A percentile compares a stretch with the other conserved stretches of the same genome.
These are phyloP conservation scores for Brachionus koreanus DNA, from an alignment of 1,140 invertebrate genomes.

Conservation along the genomic window DNA sequence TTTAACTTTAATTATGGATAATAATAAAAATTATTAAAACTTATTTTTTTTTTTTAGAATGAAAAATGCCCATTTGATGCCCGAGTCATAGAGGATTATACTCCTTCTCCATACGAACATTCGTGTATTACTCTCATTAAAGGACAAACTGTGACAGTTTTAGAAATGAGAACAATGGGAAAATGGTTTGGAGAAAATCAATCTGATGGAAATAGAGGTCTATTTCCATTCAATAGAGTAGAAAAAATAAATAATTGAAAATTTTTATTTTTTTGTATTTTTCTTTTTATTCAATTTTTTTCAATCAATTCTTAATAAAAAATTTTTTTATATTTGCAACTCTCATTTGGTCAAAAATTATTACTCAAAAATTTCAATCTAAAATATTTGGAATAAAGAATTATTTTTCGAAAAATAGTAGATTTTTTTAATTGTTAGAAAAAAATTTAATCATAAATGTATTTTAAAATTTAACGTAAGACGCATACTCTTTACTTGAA, in stretches of 20 bases:
- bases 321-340: too few relatives aligned
- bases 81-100: slow-evolving; percentile 32
- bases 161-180: slow-evolving; percentile 40
- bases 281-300: not conserved
- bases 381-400: too few relatives aligned
- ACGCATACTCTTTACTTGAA: not conserved
- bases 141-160: slow-evolving; percentile 23
- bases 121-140: slow-evolving; percentile 21
- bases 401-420: too few relatives aligned
- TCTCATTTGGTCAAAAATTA: too few relatives aligned
- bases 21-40: too few relatives aligned
- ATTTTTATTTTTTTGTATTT: not conserved
- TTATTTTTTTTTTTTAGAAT: not conserved
- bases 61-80: slow-evolving; percentile 40
- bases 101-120: slow-evolving; percentile 37
- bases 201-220: slow-evolving; percentile 13
- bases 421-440: too few relatives aligned
- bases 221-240: slow-evolving; percentile 43
- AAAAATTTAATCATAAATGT: too few relatives aligned
- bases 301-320: not conserved
- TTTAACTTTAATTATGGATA: too few relatives aligned
- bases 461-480: too few relatives aligned
- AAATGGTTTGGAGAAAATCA: slow-evolving; percentile 35
- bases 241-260: not conserved
- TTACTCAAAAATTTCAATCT: too few relatives aligned